Conservation (phyloP, 2,797 vertebrate species). For the Malurus splendens region DNA sequence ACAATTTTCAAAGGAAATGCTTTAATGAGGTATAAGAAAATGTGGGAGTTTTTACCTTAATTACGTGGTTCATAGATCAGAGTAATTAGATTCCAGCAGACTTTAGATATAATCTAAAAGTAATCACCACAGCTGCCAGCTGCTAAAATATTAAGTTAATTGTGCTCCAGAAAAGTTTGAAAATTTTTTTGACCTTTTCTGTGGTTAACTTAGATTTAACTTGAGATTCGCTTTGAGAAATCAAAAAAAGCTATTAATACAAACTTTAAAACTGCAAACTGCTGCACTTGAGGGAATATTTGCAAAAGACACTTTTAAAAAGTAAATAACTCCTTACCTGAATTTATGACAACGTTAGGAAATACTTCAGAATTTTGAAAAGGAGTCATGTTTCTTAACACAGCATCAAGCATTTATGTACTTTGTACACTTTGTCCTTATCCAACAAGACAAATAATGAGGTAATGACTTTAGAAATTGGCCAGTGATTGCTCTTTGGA, state of each 20-base stretch:
- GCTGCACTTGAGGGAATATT: background rate
- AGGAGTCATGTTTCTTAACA: background rate
- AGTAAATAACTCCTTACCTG: background rate
- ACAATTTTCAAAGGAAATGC: conserved; percentile 66
- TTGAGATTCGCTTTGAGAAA: background rate
- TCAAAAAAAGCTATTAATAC: background rate
- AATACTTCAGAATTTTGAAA: background rate
- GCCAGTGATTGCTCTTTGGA: background rate
- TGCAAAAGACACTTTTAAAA: background rate
- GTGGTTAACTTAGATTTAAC: conserved; percentile 8
- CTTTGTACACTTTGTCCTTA: background rate
- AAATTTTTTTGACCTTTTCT: conserved; percentile 11
- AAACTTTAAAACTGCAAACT: background rate
- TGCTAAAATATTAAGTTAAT: conserved; percentile 60
- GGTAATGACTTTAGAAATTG: background rate
- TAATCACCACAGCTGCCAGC: conserved; percentile 67
- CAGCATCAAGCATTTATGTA: background rate
- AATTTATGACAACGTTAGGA: background rate
- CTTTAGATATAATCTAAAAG: conserved; percentile 63
- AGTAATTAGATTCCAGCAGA: conserved; percentile 67
- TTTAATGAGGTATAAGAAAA: conserved; percentile 64
- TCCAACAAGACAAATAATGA: background rate
- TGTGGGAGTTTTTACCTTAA: conserved; percentile 61
- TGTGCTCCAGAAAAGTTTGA: conserved; percentile 44
- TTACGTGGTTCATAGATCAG: conserved; percentile 70